These are phyloP conservation scores for Brachionichthys hirsutus DNA, from an alignment of 2,113 vertebrate species.

Conservation along the genomic window DNA sequence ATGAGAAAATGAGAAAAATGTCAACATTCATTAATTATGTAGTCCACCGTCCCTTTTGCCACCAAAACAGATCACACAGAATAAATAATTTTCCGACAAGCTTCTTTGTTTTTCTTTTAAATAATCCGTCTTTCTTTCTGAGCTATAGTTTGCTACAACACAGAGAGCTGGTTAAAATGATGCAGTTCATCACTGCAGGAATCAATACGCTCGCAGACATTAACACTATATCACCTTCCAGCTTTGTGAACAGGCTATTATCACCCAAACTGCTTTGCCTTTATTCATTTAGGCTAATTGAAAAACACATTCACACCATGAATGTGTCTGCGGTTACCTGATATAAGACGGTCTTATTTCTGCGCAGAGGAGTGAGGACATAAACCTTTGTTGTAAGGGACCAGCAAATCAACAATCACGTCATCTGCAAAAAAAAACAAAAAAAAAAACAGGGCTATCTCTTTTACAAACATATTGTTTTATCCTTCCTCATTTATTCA, in stretches of 20 bases:
- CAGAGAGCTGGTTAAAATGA: slow-evolving; percentile 3
- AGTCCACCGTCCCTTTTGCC: neutral
- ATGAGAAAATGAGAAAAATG: neutral
- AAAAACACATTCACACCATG: too few relatives aligned
- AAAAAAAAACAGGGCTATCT: neutral
- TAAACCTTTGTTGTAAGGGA: neutral
- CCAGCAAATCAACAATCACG: neutral
- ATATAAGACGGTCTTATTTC: neutral
- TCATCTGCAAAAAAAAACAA: neutral
- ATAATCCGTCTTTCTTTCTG: neutral
- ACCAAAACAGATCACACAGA: slow-evolving; percentile 4
- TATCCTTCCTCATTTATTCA: slow-evolving; percentile 43
- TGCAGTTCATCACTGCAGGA: slow-evolving; percentile 3
- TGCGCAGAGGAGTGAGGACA: neutral
- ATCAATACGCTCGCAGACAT: neutral
- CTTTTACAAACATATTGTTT: neutral
- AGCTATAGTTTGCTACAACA: slow-evolving; percentile 17
- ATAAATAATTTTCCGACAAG: neutral
- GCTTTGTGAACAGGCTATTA: neutral
- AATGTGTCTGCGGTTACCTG: neutral
- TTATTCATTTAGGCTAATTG: neutral
- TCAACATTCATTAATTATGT: slow-evolving; percentile 15
- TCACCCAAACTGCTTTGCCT: neutral
- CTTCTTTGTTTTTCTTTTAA: slow-evolving; percentile 34
- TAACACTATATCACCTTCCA: neutral